Evolutionary conservation across 2,888 invertebrate genomes (phyloP).

Genomic region (Ephialtes manifestator): DNA sequence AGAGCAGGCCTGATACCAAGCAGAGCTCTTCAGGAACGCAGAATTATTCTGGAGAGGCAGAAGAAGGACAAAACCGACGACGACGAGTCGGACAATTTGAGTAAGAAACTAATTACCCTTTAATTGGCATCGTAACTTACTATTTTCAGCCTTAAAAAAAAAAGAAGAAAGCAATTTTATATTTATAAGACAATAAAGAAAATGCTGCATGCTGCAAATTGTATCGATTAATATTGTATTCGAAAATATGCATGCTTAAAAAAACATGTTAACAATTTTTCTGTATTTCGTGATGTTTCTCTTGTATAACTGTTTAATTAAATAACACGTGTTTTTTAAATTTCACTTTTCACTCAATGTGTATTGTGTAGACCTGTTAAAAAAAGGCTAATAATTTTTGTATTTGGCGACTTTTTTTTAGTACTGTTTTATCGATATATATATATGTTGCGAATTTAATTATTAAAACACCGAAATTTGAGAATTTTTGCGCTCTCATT

Average conservation of each 20-base stretch:
- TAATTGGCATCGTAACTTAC: not conserved
- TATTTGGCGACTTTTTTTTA: no score
- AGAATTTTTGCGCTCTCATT: no score
- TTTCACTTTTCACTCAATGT: constrained; percentile 18
- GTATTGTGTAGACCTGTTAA: no score
- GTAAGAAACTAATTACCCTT: constrained; percentile 85
- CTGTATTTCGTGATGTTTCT: not conserved
- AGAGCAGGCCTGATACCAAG: constrained; percentile 98
- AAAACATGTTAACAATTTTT: not conserved
- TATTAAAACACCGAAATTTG: no score
- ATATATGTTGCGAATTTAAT: no score
- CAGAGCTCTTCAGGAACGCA: constrained; percentile 95
- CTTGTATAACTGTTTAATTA: not conserved
- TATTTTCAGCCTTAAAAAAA: not conserved
- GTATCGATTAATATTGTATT: not conserved
- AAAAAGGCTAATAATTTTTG: no score
- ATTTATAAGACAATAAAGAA: not conserved
- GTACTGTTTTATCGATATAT: no score
- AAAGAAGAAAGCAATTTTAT: not conserved
- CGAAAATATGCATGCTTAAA: not conserved
- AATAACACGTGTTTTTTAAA: not conserved
- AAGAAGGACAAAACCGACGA: constrained; percentile 89
- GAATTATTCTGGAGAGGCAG: constrained; percentile 92
- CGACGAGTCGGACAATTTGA: constrained; percentile 87
- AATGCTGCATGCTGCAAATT: not conserved